A percentile compares a stretch with the other conserved stretches of the same genome.
Evolutionary conservation across 2,888 invertebrate genomes (phyloP).

Genomic region (Patella depressa): DNA sequence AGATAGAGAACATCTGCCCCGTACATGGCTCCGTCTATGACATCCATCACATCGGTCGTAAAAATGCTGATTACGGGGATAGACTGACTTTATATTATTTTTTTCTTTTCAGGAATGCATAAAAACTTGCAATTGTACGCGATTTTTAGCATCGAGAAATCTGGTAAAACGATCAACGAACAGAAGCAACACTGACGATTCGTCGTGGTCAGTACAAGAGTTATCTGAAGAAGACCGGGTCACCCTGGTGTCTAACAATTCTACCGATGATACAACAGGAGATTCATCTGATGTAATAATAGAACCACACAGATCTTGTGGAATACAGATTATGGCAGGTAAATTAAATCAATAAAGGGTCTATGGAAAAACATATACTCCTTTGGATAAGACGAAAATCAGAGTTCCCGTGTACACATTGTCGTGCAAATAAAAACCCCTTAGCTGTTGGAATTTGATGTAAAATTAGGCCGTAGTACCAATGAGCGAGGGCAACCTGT

Average conservation of each 20-base stretch:
- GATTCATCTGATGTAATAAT: conserved; percentile 4
- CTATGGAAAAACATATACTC: too few relatives aligned
- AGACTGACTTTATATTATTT: too few relatives aligned
- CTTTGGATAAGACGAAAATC: too few relatives aligned
- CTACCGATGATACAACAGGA: neutral
- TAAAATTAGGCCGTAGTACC: too few relatives aligned
- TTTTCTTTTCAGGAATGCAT: conserved; percentile 11
- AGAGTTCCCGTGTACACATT: too few relatives aligned
- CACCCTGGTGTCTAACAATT: neutral
- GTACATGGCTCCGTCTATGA: too few relatives aligned
- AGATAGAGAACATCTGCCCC: too few relatives aligned
- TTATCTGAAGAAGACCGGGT: conserved; percentile 14
- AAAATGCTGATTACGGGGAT: too few relatives aligned
- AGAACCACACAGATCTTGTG: conserved; percentile 36
- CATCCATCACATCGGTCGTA: too few relatives aligned
- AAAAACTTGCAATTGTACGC: conserved; percentile 36
- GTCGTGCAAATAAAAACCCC: too few relatives aligned
- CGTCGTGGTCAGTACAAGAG: neutral
- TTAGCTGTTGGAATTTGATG: too few relatives aligned
- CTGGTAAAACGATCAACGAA: conserved; percentile 19
- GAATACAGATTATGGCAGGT: conserved; percentile 42
- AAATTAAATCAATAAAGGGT: neutral
- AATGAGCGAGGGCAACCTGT: too few relatives aligned
- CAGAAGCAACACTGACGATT: neutral
- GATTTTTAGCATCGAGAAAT: conserved; percentile 11